Percentiles rank a stretch among this genome's conserved stretches.
Evolutionary conservation across 37 sponge, comb jelly and placozoan genomes (phyloP).

Genomic region (Lycopodina hypogea): DNA sequence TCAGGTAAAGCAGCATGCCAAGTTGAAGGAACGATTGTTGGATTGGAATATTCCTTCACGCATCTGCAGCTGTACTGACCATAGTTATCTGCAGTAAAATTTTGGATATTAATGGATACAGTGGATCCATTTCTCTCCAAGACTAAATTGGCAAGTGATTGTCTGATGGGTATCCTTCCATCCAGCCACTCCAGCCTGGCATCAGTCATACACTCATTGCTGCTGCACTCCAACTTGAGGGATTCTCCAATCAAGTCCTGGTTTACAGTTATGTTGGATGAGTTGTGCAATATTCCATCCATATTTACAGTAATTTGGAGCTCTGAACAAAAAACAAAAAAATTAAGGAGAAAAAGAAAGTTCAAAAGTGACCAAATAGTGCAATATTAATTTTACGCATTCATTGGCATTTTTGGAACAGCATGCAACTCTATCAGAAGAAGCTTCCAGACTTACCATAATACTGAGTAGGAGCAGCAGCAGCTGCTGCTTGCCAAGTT

Average conservation of each 20-base stretch:
- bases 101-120: neutral
- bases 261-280: neutral
- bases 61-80: conserved; percentile 24
- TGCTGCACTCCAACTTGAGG: neutral
- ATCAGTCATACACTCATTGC: neutral
- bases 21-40: neutral
- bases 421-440: too few species aligned
- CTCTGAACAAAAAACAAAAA: neutral
- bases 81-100: conserved; percentile 19
- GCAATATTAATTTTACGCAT: too few species aligned
- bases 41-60: conserved; percentile 4
- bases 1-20: neutral
- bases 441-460: too few species aligned
- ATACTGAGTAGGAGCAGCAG: too few species aligned
- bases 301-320: neutral
- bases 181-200: conserved; percentile 13
- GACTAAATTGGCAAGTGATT: neutral
- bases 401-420: too few species aligned
- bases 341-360: too few species aligned
- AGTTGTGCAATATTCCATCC: neutral
- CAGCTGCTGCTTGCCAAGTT: too few species aligned
- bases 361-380: too few species aligned
- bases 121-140: neutral
- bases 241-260: neutral
- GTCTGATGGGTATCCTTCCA: conserved; percentile 11